Evolutionary conservation across 2,888 invertebrate genomes (phyloP).

Genomic region (Mesorhabditis belari): DNA sequence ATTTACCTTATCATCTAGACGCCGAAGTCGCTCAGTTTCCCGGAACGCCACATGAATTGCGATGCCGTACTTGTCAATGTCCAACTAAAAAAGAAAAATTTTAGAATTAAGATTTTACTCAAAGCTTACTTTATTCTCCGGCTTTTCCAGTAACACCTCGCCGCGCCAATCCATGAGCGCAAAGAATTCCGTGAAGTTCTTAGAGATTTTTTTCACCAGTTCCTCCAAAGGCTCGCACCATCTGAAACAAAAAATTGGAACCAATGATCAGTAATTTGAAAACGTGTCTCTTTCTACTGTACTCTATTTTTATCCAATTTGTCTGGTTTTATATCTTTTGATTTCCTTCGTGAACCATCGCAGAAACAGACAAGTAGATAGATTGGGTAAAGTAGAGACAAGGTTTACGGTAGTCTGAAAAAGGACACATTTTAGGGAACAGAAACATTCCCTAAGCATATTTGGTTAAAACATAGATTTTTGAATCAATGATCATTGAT

Average conservation of each 20-base stretch:
- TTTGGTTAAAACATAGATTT: too few relatives aligned
- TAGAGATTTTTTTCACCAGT: slow-evolving; percentile 54
- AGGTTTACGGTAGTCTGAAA: too few relatives aligned
- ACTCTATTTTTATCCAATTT: background rate
- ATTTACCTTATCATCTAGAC: slow-evolving; percentile 66
- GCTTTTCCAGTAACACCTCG: slow-evolving; percentile 51
- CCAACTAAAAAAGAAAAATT: slow-evolving; percentile 58
- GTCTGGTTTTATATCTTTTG: background rate
- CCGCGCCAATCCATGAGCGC: slow-evolving; percentile 54
- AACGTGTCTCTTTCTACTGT: too few relatives aligned
- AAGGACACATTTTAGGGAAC: too few relatives aligned
- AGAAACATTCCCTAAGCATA: too few relatives aligned
- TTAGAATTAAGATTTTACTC: background rate
- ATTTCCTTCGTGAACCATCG: too few relatives aligned
- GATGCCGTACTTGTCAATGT: slow-evolving; percentile 73
- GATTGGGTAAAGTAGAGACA: too few relatives aligned
- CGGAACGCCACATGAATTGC: slow-evolving; percentile 81
- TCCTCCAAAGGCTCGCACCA: slow-evolving; percentile 55
- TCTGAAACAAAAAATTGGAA: background rate
- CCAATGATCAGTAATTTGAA: too few relatives aligned
- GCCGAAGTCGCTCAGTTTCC: slow-evolving; percentile 69
- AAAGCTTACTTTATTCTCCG: slow-evolving; percentile 18
- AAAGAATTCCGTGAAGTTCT: slow-evolving; percentile 56
- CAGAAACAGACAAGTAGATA: too few relatives aligned
- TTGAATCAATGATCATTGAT: too few relatives aligned